A percentile compares a stretch with the other conserved stretches of the same genome.
Conservation (phyloP, 2,797 vertebrate genomes). For the Tokudaia muenninki region DNA sequence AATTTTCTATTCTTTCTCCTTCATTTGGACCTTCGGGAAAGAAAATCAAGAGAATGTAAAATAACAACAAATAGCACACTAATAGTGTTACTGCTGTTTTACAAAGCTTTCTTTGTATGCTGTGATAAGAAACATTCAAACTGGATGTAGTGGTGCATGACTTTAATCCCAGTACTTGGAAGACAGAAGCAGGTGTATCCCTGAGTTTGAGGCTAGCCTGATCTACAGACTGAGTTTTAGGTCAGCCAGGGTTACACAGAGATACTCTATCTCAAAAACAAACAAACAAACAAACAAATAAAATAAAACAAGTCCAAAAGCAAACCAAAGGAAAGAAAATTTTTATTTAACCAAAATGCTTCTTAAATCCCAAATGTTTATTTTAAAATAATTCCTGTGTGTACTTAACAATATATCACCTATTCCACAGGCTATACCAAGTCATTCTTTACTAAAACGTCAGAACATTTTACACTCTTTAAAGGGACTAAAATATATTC, state of each 20-base stretch:
- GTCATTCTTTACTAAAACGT: slow-evolving; percentile 69
- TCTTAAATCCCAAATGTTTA: slow-evolving; percentile 59
- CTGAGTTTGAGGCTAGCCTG: not conserved
- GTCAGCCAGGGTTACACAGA: not conserved
- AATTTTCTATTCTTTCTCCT: slow-evolving; percentile 9
- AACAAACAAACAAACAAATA: not conserved
- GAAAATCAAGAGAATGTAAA: slow-evolving; percentile 56
- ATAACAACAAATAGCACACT: slow-evolving; percentile 17
- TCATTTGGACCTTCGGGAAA: not conserved
- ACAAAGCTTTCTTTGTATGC: slow-evolving; percentile 32
- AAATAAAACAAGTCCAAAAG: not conserved
- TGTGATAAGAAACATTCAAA: slow-evolving; percentile 41
- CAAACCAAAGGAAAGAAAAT: not conserved
- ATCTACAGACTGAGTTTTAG: not conserved
- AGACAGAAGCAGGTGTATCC: not conserved
- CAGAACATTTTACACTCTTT: slow-evolving; percentile 61
- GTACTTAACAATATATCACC: slow-evolving; percentile 52
- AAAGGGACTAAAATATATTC: slow-evolving; percentile 62
- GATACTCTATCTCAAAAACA: not conserved
- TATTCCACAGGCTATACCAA: slow-evolving; percentile 65
- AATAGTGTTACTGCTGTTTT: slow-evolving; percentile 32
- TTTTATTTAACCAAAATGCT: slow-evolving; percentile 10
- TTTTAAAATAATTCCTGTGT: slow-evolving; percentile 71
- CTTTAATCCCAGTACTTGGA: not conserved
- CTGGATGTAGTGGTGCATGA: not conserved